Evolutionary conservation across 2,113 vertebrate genomes (phyloP).

Genomic region (Eurystomus gularis): DNA sequence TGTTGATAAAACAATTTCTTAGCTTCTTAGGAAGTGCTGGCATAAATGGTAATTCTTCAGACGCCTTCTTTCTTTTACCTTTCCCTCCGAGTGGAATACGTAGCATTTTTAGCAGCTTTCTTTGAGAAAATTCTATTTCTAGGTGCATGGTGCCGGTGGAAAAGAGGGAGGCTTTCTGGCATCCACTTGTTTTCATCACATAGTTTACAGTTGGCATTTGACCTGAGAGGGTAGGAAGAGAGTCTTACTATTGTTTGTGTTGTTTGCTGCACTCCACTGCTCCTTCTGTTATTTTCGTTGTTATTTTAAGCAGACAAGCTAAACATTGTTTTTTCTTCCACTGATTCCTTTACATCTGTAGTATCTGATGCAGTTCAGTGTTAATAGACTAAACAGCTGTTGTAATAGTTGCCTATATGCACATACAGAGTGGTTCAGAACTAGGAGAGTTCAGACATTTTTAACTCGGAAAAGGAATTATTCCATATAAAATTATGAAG

Average conservation of each 20-base stretch:
- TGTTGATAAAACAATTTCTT: background rate
- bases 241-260: background rate
- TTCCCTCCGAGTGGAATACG: background rate
- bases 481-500: slow-evolving; percentile 68
- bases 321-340: slow-evolving; percentile 32
- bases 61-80: slow-evolving; percentile 11
- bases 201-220: slow-evolving; percentile 59
- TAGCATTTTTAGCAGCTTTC: slow-evolving; percentile 20
- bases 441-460: background rate
- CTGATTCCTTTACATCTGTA: slow-evolving; percentile 7
- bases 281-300: background rate
- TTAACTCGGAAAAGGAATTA: slow-evolving; percentile 58
- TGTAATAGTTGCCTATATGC: background rate
- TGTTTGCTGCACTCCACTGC: background rate
- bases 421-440: background rate
- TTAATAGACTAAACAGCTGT: background rate
- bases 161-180: slow-evolving; percentile 14
- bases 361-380: background rate
- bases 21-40: background rate
- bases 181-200: slow-evolving; percentile 52
- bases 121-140: slow-evolving; percentile 24
- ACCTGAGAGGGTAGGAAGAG: slow-evolving; percentile 39
- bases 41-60: slow-evolving; percentile 14
- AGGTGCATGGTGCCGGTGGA: background rate
- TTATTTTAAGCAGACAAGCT: slow-evolving; percentile 28